Conservation (phyloP, 2,113 vertebrate genomes). For the Rhadina sibilatrix region DNA sequence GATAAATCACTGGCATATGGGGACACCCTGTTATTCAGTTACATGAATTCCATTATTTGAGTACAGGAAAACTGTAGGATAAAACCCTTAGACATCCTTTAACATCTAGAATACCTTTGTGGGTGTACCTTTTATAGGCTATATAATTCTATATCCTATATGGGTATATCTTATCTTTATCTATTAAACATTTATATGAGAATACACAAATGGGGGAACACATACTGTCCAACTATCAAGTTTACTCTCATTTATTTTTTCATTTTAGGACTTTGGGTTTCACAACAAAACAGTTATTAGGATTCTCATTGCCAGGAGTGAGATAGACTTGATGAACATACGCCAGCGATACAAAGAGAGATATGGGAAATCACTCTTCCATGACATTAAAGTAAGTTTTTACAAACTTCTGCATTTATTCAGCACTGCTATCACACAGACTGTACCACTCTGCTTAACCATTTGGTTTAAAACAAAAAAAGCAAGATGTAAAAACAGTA, state of each 20-base stretch:
- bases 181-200: background rate
- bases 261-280: constrained; percentile 77
- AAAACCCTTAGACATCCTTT: background rate
- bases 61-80: background rate
- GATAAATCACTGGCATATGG: background rate
- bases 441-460: background rate
- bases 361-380: constrained; percentile 79
- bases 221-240: background rate
- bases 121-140: fast-evolving
- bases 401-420: background rate
- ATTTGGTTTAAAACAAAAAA: background rate
- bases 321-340: constrained; percentile 78
- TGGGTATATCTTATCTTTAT: background rate
- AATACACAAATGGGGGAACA: background rate
- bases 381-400: constrained; percentile 79
- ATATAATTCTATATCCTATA: background rate
- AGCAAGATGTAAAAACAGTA: background rate
- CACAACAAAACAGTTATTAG: constrained; percentile 82
- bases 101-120: background rate
- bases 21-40: background rate
- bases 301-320: constrained; percentile 79
- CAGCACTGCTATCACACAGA: background rate
- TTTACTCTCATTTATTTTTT: background rate
- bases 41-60: background rate
- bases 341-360: constrained; percentile 75